Percentiles rank a stretch among this genome's conserved stretches.
phyloP scores from a whole-genome alignment of 2,797 vertebrate genomes.

The Sebastes variabilis region DNA sequence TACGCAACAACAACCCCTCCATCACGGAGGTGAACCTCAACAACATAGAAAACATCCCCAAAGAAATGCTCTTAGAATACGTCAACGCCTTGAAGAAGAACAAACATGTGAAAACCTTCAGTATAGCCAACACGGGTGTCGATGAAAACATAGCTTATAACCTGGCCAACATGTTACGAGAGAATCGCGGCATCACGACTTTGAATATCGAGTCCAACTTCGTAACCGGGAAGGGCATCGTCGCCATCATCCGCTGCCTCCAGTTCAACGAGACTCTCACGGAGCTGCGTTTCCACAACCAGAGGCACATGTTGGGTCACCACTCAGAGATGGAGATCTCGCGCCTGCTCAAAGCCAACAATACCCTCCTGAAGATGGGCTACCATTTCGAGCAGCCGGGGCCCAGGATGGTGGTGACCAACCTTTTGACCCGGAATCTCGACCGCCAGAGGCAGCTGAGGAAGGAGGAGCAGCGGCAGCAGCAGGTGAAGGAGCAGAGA shows the following conservation, averaged over 20 bases:
- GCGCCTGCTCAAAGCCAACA: constrained; percentile 94
- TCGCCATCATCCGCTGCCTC: constrained; percentile 95
- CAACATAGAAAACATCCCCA: constrained; percentile 98
- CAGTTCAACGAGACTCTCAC: constrained; percentile 96
- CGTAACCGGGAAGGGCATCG: constrained; percentile 93
- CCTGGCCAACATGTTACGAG: constrained; percentile 95
- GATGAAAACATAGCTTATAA: constrained; percentile 91
- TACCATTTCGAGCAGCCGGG: constrained; percentile 97
- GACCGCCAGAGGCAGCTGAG: constrained; percentile 93
- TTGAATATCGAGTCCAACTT: constrained; percentile 97
- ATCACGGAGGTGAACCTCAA: constrained; percentile 96
- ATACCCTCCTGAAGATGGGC: constrained; percentile 95
- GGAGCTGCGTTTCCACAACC: constrained; percentile 97
- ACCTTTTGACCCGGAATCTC: constrained; percentile 93
- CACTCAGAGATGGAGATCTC: constrained; percentile 97
- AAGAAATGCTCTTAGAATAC: constrained; percentile 94
- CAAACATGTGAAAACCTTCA: constrained; percentile 91
- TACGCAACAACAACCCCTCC: constrained; percentile 88
- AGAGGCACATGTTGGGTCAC: constrained; percentile 96
- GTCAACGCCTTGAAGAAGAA: constrained; percentile 95
- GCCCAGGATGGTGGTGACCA: constrained; percentile 98
- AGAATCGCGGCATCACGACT: constrained; percentile 93
- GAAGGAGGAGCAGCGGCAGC: constrained; percentile 90
- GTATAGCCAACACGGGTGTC: constrained; percentile 93
- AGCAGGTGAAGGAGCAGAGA: constrained; percentile 88